Percentiles rank a stretch among this genome's conserved stretches.
These are phyloP conservation scores for Papilio dardanus DNA, from an alignment of 1,140 invertebrate species.

Conservation along the genomic window DNA sequence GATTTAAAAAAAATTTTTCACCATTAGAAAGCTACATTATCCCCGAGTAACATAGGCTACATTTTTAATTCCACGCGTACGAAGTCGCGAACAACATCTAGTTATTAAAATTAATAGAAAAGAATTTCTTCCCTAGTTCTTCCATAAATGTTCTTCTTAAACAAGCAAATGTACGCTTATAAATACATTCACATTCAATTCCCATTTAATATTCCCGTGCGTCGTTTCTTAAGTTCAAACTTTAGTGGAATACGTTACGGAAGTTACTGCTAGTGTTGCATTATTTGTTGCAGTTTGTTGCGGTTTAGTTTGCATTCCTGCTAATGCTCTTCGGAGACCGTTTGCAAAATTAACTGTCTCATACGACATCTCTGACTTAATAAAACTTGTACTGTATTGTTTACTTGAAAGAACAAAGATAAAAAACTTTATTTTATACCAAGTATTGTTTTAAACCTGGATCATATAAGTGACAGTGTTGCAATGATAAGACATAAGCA, in stretches of 20 bases:
- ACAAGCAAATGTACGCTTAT: background rate
- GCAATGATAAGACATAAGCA: background rate
- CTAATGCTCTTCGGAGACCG: slow-evolving; percentile 23
- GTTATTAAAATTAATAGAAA: no score
- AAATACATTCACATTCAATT: slow-evolving; percentile 9
- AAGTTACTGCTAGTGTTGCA: slow-evolving; percentile 17
- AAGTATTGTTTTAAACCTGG: no score
- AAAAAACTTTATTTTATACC: no score
- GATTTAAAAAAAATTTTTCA: no score
- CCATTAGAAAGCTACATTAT: no score
- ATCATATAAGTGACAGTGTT: background rate
- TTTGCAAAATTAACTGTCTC: slow-evolving; percentile 22
- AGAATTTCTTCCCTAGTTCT: background rate
- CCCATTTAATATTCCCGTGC: slow-evolving; percentile 13
- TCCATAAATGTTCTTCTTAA: background rate
- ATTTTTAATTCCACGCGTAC: no score
- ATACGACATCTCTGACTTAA: background rate
- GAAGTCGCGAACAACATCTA: no score
- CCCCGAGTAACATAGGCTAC: no score
- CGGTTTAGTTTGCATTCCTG: slow-evolving; percentile 29
- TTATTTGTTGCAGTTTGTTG: slow-evolving; percentile 32
- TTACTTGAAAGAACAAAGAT: background rate
- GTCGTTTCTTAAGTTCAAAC: slow-evolving; percentile 33
- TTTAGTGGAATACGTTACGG: slow-evolving; percentile 19
- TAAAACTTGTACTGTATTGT: slow-evolving; percentile 16